Conservation (phyloP, 2,888 invertebrate species). For the Abrostola triplasia region DNA sequence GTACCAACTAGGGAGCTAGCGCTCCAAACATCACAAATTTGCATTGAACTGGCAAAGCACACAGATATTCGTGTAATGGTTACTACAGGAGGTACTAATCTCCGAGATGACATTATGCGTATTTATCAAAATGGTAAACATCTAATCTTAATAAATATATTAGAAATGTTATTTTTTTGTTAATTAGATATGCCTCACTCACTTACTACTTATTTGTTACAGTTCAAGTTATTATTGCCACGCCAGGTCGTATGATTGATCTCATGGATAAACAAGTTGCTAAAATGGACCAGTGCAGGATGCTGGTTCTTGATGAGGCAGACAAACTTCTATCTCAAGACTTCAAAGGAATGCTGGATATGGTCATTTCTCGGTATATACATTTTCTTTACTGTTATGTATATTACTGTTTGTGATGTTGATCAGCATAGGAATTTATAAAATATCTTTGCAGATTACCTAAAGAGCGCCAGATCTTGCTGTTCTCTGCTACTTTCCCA, state of each 20-base stretch:
- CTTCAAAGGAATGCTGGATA: conserved; percentile 99
- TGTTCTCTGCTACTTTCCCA: conserved; percentile 99
- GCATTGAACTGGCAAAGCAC: conserved; percentile 99
- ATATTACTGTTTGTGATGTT: not conserved
- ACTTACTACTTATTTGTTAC: conserved; percentile 54
- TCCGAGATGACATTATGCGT: conserved; percentile 99
- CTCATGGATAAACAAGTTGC: conserved; percentile 99
- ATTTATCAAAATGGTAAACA: conserved; percentile 97
- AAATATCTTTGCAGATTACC: conserved; percentile 91
- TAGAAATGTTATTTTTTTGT: not conserved
- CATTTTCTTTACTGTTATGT: not conserved
- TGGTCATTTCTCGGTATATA: conserved; percentile 92
- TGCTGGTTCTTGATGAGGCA: conserved; percentile 99
- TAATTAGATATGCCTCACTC: conserved; percentile 6
- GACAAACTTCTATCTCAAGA: conserved; percentile 99
- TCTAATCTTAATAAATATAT: conserved; percentile 20
- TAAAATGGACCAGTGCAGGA: conserved; percentile 98
- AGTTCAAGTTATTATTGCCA: conserved; percentile 99
- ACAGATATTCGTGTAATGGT: conserved; percentile 99
- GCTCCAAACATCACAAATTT: conserved; percentile 99
- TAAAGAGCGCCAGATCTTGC: conserved; percentile 97
- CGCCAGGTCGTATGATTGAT: conserved; percentile 99
- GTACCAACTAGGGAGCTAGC: conserved; percentile 99
- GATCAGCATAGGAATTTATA: not conserved
- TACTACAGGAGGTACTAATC: conserved; percentile 99